A percentile compares a stretch with the other conserved stretches of the same genome.
phyloP scores from a whole-genome alignment of 2,888 invertebrate species.

The Apocheima hispidaria region DNA sequence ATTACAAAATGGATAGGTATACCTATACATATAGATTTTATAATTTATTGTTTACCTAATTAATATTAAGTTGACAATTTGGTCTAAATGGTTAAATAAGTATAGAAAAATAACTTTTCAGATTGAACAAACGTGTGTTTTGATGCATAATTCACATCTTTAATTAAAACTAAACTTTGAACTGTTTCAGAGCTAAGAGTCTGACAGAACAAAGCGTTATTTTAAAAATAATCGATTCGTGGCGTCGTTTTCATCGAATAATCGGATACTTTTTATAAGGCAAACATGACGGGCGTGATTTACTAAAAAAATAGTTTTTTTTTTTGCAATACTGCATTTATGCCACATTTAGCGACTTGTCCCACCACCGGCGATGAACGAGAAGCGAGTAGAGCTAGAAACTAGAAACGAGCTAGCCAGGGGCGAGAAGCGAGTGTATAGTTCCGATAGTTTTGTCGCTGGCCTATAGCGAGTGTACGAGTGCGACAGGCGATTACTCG shows the following conservation, averaged over 20 bases:
- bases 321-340: not conserved
- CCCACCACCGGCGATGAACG: too few relatives aligned
- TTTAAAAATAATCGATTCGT: not conserved
- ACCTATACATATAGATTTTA: too few relatives aligned
- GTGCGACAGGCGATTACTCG: too few relatives aligned
- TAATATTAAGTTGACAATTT: too few relatives aligned
- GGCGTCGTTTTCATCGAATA: not conserved
- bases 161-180: not conserved
- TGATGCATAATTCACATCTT: not conserved
- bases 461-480: too few relatives aligned
- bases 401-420: too few relatives aligned
- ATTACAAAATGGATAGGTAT: too few relatives aligned
- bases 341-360: too few relatives aligned
- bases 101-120: not conserved
- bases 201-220: not conserved
- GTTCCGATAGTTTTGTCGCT: too few relatives aligned
- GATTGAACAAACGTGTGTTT: not conserved
- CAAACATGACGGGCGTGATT: not conserved
- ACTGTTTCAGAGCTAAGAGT: not conserved
- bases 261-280: not conserved
- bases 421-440: too few relatives aligned
- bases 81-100: not conserved
- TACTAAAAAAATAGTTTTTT: not conserved
- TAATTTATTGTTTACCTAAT: too few relatives aligned
- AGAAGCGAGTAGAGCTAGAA: too few relatives aligned